These are phyloP conservation scores for Petrocephalus zakoni DNA, from an alignment of 2,113 vertebrate species.

Conservation along the genomic window DNA sequence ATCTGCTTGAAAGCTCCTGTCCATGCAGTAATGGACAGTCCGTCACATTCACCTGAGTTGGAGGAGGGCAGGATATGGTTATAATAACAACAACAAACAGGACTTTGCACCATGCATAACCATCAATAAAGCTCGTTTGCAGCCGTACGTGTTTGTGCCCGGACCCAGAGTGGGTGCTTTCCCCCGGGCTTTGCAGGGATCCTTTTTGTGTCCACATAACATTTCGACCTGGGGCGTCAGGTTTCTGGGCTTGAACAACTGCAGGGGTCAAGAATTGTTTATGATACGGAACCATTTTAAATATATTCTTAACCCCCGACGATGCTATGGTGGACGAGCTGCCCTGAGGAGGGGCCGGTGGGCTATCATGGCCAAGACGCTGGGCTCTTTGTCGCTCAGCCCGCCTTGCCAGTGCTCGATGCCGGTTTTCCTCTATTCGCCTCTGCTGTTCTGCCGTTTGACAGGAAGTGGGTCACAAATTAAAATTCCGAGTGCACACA, in stretches of 20 bases:
- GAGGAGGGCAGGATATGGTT: constrained; percentile 3
- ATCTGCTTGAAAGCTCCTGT: constrained; percentile 23
- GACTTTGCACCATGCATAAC: background rate
- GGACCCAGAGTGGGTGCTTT: background rate
- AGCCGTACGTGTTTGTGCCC: background rate
- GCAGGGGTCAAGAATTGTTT: background rate
- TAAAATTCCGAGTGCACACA: too few species aligned
- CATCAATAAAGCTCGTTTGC: background rate
- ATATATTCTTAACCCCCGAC: background rate
- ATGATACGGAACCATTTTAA: background rate
- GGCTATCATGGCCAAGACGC: background rate
- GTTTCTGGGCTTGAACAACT: background rate
- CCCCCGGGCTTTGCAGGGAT: background rate
- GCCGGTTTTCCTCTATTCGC: constrained; percentile 85
- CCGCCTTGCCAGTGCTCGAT: constrained; percentile 77
- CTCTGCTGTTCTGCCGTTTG: constrained; percentile 77
- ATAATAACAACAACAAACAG: background rate
- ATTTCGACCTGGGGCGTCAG: background rate
- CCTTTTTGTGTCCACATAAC: background rate
- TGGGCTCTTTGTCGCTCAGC: constrained; percentile 67
- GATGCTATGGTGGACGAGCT: too few species aligned
- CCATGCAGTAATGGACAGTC: constrained; percentile 32
- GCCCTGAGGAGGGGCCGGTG: background rate
- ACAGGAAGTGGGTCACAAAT: too few species aligned
- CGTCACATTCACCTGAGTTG: constrained; percentile 40